Evolutionary conservation across 2,888 invertebrate genomes (phyloP).

Genomic region (Drosophila ezoana): DNA sequence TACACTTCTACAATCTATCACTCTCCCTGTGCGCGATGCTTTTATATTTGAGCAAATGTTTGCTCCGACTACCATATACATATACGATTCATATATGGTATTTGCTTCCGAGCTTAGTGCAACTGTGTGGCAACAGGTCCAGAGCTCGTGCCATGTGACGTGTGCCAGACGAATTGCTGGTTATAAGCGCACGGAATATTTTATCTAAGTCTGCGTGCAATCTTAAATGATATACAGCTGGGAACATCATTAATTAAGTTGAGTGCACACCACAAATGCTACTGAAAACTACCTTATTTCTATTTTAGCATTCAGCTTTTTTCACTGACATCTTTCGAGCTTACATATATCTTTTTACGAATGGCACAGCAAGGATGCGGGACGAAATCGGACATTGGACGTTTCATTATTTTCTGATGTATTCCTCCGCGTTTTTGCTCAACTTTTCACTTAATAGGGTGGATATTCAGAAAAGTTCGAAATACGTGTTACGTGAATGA

Average conservation of each 20-base stretch:
- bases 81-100: slow-evolving; percentile 9
- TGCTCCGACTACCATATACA: slow-evolving; percentile 9
- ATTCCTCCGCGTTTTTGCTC: no score
- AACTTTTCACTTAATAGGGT: no score
- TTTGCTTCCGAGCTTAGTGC: slow-evolving; percentile 20
- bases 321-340: background rate
- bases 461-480: no score
- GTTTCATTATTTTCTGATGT: no score
- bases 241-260: slow-evolving; percentile 12
- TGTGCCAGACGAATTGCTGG: slow-evolving; percentile 28
- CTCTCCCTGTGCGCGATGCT: background rate
- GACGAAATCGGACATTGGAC: no score
- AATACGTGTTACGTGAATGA: no score
- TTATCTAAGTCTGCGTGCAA: slow-evolving; percentile 11
- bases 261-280: background rate
- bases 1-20: background rate
- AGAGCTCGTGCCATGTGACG: slow-evolving; percentile 24
- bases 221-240: slow-evolving; percentile 37
- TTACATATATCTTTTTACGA: background rate
- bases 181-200: slow-evolving; percentile 8
- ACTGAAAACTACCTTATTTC: background rate
- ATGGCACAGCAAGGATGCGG: background rate
- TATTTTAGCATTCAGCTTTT: no score
- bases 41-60: slow-evolving; percentile 5
- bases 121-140: slow-evolving; percentile 16